Conservation (phyloP, 2,113 vertebrate species). For the Neomonachus schauinslandi region DNA sequence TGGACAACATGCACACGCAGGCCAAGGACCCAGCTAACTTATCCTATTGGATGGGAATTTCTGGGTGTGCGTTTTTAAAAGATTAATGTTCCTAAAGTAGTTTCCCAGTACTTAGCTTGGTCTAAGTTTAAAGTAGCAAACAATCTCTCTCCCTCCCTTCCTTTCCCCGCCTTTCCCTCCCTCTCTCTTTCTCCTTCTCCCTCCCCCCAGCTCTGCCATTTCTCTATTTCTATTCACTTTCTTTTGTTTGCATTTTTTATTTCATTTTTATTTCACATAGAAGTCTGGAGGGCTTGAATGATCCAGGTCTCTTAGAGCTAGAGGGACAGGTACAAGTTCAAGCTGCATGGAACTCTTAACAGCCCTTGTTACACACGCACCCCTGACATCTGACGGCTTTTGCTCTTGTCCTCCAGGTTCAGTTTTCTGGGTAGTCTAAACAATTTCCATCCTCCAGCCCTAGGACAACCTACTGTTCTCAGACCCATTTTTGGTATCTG, state of each 20-base stretch:
- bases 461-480: slow-evolving; percentile 11
- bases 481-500: slow-evolving; percentile 47
- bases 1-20: not conserved
- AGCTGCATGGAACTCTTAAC: not conserved
- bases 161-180: not conserved
- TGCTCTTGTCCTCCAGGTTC: not conserved
- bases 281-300: not conserved
- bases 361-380: not conserved
- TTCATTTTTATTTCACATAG: not conserved
- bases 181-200: not conserved
- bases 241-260: not conserved
- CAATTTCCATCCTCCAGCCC: not conserved
- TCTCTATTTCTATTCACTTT: not conserved
- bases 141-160: not conserved
- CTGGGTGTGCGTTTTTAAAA: not conserved
- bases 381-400: not conserved
- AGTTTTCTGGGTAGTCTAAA: not conserved
- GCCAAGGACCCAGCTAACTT: not conserved
- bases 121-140: not conserved
- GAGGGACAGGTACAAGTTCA: not conserved
- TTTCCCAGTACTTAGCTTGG: not conserved
- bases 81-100: not conserved
- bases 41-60: not conserved
- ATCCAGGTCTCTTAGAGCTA: not conserved
- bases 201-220: not conserved